Percentiles rank a stretch among this genome's conserved stretches.
Conservation (phyloP, 2,888 invertebrate genomes). For the Drosophila meridionalis region DNA sequence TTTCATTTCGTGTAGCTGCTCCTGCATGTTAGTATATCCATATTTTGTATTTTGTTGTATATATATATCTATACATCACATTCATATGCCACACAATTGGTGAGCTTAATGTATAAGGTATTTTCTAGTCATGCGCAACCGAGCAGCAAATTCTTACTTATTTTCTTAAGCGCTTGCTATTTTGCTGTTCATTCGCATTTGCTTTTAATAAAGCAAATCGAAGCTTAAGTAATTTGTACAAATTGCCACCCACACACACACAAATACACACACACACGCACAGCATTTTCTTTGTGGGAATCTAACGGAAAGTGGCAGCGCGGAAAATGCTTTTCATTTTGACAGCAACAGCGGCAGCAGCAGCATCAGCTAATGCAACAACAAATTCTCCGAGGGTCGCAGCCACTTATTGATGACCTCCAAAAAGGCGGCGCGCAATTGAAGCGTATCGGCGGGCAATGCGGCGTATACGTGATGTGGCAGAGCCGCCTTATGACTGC, state of each 20-base stretch:
- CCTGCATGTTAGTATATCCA: too few relatives aligned
- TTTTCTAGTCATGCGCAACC: not conserved
- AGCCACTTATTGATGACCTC: constrained; percentile 78
- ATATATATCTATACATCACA: not conserved
- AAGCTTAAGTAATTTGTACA: constrained; percentile 70
- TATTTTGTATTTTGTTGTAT: not conserved
- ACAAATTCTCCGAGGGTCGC: constrained; percentile 10
- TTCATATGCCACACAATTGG: not conserved
- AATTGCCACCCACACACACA: constrained; percentile 56
- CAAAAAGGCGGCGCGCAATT: constrained; percentile 43
- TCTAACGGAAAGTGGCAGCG: constrained; percentile 53
- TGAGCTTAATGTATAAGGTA: not conserved
- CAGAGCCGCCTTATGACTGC: constrained; percentile 10
- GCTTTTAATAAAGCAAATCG: constrained; percentile 77
- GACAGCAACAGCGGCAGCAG: constrained; percentile 40
- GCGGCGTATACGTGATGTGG: constrained; percentile 68
- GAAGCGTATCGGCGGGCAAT: constrained; percentile 45
- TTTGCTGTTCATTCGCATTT: constrained; percentile 11
- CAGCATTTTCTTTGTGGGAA: constrained; percentile 5
- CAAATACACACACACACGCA: not conserved
- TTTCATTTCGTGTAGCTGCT: too few relatives aligned
- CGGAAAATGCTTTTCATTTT: constrained; percentile 65
- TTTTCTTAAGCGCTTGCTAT: constrained; percentile 9
- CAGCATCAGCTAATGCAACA: constrained; percentile 9
- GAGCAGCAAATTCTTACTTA: not conserved